Conservation (phyloP, 2,888 invertebrate genomes). For the Thelaira solivaga region DNA sequence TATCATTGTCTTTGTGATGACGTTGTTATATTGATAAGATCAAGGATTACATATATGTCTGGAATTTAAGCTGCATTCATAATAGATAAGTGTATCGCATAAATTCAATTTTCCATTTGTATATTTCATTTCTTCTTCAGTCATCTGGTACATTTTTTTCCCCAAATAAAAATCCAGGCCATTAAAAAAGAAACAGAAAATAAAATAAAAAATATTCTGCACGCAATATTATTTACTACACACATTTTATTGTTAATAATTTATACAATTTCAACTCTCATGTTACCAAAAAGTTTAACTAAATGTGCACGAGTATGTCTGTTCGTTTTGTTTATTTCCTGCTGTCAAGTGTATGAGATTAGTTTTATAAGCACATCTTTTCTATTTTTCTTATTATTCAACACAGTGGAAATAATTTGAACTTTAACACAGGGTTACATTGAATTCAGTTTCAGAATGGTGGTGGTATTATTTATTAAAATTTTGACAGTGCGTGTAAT, state of each 20-base stretch:
- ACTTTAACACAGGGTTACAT: conserved; percentile 17
- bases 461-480: conserved; percentile 36
- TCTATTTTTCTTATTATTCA: conserved; percentile 29
- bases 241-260: conserved; percentile 54
- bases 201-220: conserved; percentile 49
- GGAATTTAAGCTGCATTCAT: conserved; percentile 59
- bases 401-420: conserved; percentile 27
- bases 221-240: conserved; percentile 47
- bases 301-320: neutral
- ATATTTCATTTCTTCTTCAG: conserved; percentile 37
- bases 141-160: conserved; percentile 46
- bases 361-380: conserved; percentile 57
- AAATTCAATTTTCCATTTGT: conserved; percentile 52
- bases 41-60: conserved; percentile 62
- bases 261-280: conserved; percentile 41
- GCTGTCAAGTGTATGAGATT: conserved; percentile 58
- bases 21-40: conserved; percentile 56
- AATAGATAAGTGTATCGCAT: conserved; percentile 52
- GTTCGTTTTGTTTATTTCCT: conserved; percentile 45
- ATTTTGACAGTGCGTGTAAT: conserved; percentile 53
- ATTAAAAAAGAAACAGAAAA: neutral
- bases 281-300: conserved; percentile 20
- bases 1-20: conserved; percentile 31
- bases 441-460: neutral
- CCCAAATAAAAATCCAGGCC: neutral